phyloP scores from a whole-genome alignment of 1,140 invertebrate genomes.

The Sarcophaga bullata region DNA sequence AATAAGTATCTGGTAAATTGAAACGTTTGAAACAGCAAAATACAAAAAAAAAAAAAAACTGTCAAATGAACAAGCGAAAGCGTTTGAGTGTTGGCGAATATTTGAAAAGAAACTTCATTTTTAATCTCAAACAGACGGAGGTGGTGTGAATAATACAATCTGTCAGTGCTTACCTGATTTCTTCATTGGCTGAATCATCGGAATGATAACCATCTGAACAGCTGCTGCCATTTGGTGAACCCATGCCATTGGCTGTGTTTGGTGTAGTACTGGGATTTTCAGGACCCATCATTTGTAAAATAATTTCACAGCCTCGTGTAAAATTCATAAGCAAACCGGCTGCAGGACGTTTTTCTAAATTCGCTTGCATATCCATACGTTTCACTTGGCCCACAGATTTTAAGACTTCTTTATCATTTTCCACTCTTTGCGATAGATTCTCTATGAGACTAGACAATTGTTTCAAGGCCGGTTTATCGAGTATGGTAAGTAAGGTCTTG shows the following conservation, averaged over 20 bases:
- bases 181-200: constrained; percentile 79
- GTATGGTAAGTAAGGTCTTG: constrained; percentile 85
- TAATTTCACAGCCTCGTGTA: constrained; percentile 81
- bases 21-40: background rate
- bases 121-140: background rate
- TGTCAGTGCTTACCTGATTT: constrained; percentile 67
- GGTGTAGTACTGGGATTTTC: constrained; percentile 51
- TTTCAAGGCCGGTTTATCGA: constrained; percentile 76
- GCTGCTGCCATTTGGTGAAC: constrained; percentile 68
- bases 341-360: constrained; percentile 72
- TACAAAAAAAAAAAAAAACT: background rate
- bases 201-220: constrained; percentile 81
- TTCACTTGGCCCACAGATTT: constrained; percentile 73
- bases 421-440: constrained; percentile 71
- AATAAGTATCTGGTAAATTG: background rate
- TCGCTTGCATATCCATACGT: constrained; percentile 68
- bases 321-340: constrained; percentile 85
- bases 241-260: constrained; percentile 59
- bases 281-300: constrained; percentile 78
- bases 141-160: background rate
- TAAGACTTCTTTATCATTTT: constrained; percentile 78
- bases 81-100: constrained; percentile 12
- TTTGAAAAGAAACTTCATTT: background rate
- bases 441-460: constrained; percentile 70
- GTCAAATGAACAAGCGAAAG: constrained; percentile 1